phyloP scores from a whole-genome alignment of 2,113 vertebrate genomes.

The Notothenia rossii region DNA sequence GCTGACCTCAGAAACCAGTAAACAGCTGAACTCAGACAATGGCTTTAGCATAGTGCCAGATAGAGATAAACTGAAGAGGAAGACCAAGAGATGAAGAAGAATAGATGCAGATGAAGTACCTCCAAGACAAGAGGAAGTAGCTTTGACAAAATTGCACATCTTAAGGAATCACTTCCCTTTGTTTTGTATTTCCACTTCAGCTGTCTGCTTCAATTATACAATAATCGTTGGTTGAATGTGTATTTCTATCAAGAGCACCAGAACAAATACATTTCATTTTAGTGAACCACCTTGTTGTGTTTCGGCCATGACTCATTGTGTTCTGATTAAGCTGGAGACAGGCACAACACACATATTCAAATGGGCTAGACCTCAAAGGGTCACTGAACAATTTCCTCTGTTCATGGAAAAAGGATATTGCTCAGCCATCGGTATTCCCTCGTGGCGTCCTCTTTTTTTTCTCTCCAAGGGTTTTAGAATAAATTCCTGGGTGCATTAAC shows the following conservation, averaged over 20 bases:
- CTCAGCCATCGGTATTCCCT: constrained; percentile 70
- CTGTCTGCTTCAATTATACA: constrained; percentile 46
- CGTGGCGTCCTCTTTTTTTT: constrained; percentile 35
- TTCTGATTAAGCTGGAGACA: constrained; percentile 66
- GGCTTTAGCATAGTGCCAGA: constrained; percentile 3
- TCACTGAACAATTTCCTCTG: constrained; percentile 76
- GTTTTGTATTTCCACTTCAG: constrained; percentile 28
- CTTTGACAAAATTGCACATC: constrained; percentile 21
- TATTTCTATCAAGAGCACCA: constrained; percentile 57
- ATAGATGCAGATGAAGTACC: constrained; percentile 34
- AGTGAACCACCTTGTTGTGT: constrained; percentile 69
- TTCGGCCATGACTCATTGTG: constrained; percentile 70
- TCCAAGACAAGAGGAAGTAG: constrained; percentile 21
- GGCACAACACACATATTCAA: constrained; percentile 74
- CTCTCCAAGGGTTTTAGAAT: constrained; percentile 64
- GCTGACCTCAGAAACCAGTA: constrained; percentile 42
- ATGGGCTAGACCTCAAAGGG: constrained; percentile 71
- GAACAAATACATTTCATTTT: constrained; percentile 66
- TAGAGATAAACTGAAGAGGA: constrained; percentile 25
- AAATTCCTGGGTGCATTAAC: constrained; percentile 74
- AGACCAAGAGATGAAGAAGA: constrained; percentile 19
- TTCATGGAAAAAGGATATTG: constrained; percentile 73
- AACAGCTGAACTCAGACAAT: constrained; percentile 42
- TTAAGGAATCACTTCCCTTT: constrained; percentile 15
- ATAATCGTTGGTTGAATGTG: constrained; percentile 33